These are phyloP conservation scores for Glaucidium brasilianum DNA, from an alignment of 2,113 vertebrate genomes.

Conservation along the genomic window DNA sequence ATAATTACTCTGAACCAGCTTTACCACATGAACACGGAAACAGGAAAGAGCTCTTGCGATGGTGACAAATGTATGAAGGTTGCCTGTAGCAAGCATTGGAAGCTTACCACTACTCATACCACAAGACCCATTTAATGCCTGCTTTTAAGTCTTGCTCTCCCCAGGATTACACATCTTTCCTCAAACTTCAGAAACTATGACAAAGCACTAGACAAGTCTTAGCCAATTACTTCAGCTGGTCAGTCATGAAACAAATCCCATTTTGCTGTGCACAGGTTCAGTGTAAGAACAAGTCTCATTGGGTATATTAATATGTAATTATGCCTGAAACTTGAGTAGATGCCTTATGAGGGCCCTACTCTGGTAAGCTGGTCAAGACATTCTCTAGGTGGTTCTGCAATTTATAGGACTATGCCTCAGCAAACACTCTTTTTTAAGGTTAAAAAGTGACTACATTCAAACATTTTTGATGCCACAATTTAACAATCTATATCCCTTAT, in stretches of 20 bases:
- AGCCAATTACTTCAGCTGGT: neutral
- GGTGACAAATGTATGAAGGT: neutral
- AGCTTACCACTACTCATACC: neutral
- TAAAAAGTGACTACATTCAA: neutral
- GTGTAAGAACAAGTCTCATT: neutral
- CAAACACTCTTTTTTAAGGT: neutral
- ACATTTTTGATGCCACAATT: neutral
- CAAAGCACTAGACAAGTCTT: neutral
- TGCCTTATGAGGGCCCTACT: neutral
- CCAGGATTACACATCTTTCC: neutral
- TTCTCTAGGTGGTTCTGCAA: neutral
- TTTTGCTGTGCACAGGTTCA: neutral
- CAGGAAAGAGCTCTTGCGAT: neutral
- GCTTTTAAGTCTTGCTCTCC: neutral
- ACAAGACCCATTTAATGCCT: neutral
- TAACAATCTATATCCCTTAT: neutral
- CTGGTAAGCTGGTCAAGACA: neutral
- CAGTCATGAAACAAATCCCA: fast-evolving
- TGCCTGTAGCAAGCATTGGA: neutral
- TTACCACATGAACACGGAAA: neutral
- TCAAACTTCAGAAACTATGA: neutral
- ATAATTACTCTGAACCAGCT: neutral
- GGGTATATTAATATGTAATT: neutral
- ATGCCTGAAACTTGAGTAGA: neutral
- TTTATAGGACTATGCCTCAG: neutral